These are phyloP conservation scores for Charanyca ferruginea DNA, from an alignment of 2,888 invertebrate genomes.

Conservation along the genomic window DNA sequence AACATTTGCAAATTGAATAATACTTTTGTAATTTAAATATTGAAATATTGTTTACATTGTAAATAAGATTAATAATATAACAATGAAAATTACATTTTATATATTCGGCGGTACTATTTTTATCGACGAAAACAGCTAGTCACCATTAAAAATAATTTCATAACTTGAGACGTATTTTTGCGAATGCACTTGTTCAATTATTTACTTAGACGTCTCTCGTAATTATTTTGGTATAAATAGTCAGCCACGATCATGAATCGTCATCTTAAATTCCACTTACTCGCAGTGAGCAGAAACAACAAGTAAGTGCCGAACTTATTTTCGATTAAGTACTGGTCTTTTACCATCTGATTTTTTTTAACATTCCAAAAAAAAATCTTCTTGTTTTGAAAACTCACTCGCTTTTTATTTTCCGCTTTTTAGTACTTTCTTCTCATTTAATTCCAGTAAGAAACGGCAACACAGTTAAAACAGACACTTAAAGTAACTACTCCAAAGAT, in stretches of 20 bases:
- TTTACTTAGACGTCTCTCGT: conserved; percentile 1
- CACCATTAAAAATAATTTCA: not conserved
- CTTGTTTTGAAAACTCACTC: no score
- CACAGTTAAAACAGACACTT: no score
- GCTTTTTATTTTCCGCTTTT: no score
- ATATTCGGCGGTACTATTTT: conserved; percentile 2
- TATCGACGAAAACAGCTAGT: not conserved
- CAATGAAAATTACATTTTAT: no score
- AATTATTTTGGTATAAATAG: conserved; percentile 30
- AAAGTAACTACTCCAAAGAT: no score
- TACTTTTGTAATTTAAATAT: not conserved
- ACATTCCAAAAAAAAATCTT: no score
- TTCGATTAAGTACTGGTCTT: no score
- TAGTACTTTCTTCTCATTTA: no score
- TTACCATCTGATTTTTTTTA: no score
- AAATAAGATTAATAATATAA: no score
- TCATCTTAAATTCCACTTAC: conserved; percentile 5
- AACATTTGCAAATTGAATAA: conserved; percentile 1
- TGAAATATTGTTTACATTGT: not conserved
- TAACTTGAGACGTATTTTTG: not conserved
- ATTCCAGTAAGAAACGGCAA: no score
- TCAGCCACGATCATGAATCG: not conserved
- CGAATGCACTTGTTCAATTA: conserved; percentile 24
- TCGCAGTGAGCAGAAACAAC: not conserved
- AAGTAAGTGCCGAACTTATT: conserved; percentile 13